These are phyloP conservation scores for Pygoscelis antarcticus DNA, from an alignment of 2,113 vertebrate genomes.

Conservation along the genomic window DNA sequence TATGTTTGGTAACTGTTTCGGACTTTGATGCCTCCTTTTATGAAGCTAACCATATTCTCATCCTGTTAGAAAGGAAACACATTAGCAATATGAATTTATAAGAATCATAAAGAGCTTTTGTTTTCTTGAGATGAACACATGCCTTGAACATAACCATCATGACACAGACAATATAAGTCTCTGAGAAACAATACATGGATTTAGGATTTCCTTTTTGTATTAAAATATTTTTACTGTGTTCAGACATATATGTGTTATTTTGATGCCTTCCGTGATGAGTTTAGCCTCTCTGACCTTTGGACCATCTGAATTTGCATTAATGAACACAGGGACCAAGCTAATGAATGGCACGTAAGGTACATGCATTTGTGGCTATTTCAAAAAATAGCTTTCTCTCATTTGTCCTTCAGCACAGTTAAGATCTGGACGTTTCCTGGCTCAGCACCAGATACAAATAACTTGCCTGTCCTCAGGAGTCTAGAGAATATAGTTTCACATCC, in stretches of 20 bases:
- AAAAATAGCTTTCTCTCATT: background rate
- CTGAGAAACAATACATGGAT: background rate
- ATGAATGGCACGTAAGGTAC: background rate
- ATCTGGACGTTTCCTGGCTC: background rate
- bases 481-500: background rate
- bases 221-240: background rate
- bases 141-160: background rate
- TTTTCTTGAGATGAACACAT: background rate
- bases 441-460: background rate
- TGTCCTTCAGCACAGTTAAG: background rate
- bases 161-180: background rate
- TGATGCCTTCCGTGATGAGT: background rate
- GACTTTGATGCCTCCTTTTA: slow-evolving; percentile 97
- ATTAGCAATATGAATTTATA: background rate
- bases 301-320: background rate
- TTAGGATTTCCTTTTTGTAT: background rate
- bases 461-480: background rate
- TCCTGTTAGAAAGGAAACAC: slow-evolving; percentile 78
- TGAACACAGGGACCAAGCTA: background rate
- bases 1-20: slow-evolving; percentile 97
- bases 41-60: slow-evolving; percentile 98
- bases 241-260: background rate
- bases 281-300: background rate
- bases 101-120: background rate
- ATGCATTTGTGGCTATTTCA: background rate